Evolutionary conservation across 2,888 invertebrate species (phyloP).

Genomic region (Microdon myrmicae): DNA sequence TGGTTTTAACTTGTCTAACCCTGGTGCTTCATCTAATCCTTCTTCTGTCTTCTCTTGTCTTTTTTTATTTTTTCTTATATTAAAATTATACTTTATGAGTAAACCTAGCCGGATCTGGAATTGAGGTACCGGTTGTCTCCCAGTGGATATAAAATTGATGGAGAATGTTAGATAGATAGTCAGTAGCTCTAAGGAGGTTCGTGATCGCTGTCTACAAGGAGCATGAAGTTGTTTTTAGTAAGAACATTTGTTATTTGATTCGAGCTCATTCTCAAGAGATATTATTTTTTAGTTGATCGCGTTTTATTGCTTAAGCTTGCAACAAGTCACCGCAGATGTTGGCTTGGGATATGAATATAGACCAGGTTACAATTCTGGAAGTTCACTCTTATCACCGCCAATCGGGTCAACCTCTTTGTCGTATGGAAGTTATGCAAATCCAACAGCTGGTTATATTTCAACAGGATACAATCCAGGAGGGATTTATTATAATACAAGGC

Average conservation of each 20-base stretch:
- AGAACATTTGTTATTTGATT: too few relatives aligned
- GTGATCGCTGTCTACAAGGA: conserved; percentile 7
- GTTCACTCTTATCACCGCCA: conserved; percentile 53
- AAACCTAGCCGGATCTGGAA: conserved; percentile 18
- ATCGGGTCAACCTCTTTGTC: conserved; percentile 53
- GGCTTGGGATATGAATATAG: conserved; percentile 60
- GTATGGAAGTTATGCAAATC: conserved; percentile 3
- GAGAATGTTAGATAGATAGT: conserved; percentile 6
- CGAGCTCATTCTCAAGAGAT: too few relatives aligned
- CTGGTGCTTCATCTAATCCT: too few relatives aligned
- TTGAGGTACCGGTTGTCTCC: conserved; percentile 18
- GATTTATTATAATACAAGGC: too few relatives aligned
- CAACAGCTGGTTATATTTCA: neutral
- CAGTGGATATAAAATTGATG: conserved; percentile 32
- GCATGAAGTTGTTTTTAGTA: conserved; percentile 59
- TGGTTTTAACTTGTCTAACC: too few relatives aligned
- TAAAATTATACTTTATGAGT: too few relatives aligned
- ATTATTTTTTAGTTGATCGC: conserved; percentile 55
- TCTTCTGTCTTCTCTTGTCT: too few relatives aligned
- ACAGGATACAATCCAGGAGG: conserved; percentile 18
- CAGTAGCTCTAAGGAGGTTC: conserved; percentile 38
- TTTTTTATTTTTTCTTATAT: too few relatives aligned
- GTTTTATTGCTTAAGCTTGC: conserved; percentile 54
- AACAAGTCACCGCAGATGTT: conserved; percentile 60
- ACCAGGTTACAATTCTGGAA: conserved; percentile 55